A percentile compares a stretch with the other conserved stretches of the same genome.
phyloP scores from a whole-genome alignment of 2,888 invertebrate genomes.

The Caenorhabditis becei region DNA sequence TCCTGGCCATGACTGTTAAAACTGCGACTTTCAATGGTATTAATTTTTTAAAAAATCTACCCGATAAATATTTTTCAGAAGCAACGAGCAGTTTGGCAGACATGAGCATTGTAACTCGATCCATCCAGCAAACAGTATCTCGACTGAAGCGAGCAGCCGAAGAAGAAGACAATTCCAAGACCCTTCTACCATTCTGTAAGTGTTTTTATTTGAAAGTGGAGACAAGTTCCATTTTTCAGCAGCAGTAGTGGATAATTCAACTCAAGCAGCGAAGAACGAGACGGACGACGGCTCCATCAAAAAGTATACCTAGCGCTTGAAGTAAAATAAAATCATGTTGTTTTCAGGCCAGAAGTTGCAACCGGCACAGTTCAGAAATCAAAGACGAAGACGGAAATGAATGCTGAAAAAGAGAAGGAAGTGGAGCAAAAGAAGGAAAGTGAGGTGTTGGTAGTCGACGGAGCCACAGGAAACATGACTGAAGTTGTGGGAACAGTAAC shows the following conservation, averaged over 20 bases:
- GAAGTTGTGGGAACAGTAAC: background rate
- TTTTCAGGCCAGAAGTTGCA: constrained; percentile 66
- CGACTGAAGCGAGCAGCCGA: constrained; percentile 27
- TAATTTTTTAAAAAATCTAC: background rate
- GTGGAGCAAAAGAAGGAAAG: constrained; percentile 37
- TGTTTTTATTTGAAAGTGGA: background rate
- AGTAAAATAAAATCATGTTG: background rate
- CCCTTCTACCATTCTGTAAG: constrained; percentile 43
- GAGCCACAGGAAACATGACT: constrained; percentile 22
- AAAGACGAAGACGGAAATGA: constrained; percentile 64
- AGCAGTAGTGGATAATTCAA: constrained; percentile 43
- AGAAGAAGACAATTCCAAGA: constrained; percentile 24
- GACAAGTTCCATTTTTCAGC: background rate
- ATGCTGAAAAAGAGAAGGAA: constrained; percentile 56
- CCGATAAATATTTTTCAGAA: constrained; percentile 21
- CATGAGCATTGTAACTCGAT: constrained; percentile 41
- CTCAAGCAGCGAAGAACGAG: constrained; percentile 8
- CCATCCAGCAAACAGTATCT: constrained; percentile 34
- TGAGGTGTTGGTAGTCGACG: constrained; percentile 16
- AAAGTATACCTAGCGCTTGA: constrained; percentile 31
- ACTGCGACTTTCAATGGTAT: constrained; percentile 20
- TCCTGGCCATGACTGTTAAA: constrained; percentile 39
- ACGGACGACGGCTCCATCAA: constrained; percentile 32
- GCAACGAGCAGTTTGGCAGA: constrained; percentile 28
- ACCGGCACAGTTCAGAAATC: constrained; percentile 52